Evolutionary conservation across 2,888 invertebrate species (phyloP), one percentile per base, ranked within the genome.

Genomic region (Acanthosepion esculentum): DNA sequence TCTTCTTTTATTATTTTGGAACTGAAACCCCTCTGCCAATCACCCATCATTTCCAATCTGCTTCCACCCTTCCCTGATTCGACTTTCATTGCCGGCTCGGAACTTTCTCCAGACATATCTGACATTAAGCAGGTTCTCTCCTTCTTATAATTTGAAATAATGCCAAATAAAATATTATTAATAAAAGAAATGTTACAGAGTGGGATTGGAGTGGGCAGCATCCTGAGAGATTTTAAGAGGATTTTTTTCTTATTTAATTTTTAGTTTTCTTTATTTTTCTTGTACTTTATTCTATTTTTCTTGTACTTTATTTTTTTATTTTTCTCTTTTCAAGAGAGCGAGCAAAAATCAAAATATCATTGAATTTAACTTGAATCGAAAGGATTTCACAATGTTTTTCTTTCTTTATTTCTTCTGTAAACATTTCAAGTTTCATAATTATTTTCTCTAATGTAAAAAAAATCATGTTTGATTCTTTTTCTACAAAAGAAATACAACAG

Each of bases 61-160:
- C 33, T 33, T 5, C 78, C n/a, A 18, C 78, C 78, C 78, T 78
- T 15, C n/a, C 15, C 78, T 33, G 33, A 78, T 15, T 33, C n/a
- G n/a, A 7, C 18, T 78, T 78, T 78, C 78, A n/a, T 78, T 78
- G 33, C 78, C 78, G 12, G n/a, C n/a, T 78, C 4, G 78, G 78
- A 78, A 33, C 78, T 78, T 78, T 33, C 78, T 78, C 78, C 78
- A 78, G 78, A 78, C n/a, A n/a, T 78, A 78, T 33, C 78, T 78
- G 78, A 78, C 78, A 78, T 78, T 78, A 78, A 78, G 78, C 78
- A 78, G 78, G 78, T 78, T 78, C n/a, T 78, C 59, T 59, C 59
- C 59, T 7, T 59, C 59, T 78, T n/a, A 15, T 33, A 78, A 78
- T 78, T 78, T 78, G 78, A 78, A 78, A n/a, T 15, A 33, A 78